Base-by-base conservation (phyloP, 2,113 vertebrate genomes). In the Cyprinodon brontotheroides region DNA sequence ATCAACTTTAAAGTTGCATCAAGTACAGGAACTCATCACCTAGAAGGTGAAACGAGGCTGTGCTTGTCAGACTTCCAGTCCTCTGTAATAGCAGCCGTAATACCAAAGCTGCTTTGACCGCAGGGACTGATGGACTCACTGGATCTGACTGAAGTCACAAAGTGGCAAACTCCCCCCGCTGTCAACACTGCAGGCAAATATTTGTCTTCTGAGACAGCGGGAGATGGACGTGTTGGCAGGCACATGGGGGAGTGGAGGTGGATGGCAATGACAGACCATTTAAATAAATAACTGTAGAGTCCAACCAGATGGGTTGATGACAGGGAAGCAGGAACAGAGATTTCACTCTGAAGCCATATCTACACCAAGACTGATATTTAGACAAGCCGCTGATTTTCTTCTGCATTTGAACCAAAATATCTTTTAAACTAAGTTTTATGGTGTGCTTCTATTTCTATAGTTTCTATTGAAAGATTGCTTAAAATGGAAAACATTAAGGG, bases 131-230 rank as follows among this genome's bases (percentile, higher is more conserved):
- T 71, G 75, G 77, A 80, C 79, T 79, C 36, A 12, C 38, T 77
- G 61, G 43, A 68, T 77, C 78, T 66, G 11, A 4, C 10, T 85
- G 83, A 86, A 59, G 64, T 86, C 82, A 86, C 61, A 50, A 29
- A 69, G 40, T 15, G 65, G 67, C 64, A 37, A 45, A 9, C 68
- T 62, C 2, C 2, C 29, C 70, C 62, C 17, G 69, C 80, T 87
- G 81, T 87, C 67, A 86, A 91, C 85, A 90, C 77, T 66, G 15
- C 65, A 43, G 65, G 78, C 86, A 92, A 92, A 92, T 90, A 92
- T 93, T 93, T 91, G 89, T 86, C 80, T 89, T 76, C 82, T 84
- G 75, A 85, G 76, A 85, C 75, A 82, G 73, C 70, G 70, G 76
- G 22, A 65, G 72, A 77, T 7, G 59, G 77, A 89, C 65, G 60